A percentile compares a stretch with the other conserved stretches of the same genome.
These are phyloP conservation scores for Cisticola juncidis DNA, from an alignment of 2,113 vertebrate genomes.

Conservation along the genomic window DNA sequence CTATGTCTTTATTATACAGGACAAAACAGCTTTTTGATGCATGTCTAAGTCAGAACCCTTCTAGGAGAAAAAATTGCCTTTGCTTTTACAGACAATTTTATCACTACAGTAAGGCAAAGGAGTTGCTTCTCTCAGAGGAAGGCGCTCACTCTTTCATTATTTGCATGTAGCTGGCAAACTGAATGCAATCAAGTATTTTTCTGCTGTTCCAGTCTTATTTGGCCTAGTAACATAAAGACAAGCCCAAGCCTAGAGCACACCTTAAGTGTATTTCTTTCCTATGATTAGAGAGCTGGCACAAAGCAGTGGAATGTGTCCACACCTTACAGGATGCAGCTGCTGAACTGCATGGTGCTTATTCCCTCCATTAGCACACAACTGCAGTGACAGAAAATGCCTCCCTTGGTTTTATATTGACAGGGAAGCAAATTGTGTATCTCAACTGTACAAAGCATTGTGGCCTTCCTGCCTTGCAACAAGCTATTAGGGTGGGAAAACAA, in stretches of 20 bases:
- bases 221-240: not conserved
- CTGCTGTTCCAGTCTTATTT: not conserved
- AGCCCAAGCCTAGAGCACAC: not conserved
- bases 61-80: not conserved
- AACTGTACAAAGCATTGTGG: not conserved
- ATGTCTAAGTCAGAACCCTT: not conserved
- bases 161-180: not conserved
- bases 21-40: not conserved
- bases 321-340: slow-evolving; percentile 29
- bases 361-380: not conserved
- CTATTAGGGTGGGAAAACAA: not conserved
- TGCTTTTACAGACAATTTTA: not conserved
- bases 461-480: not conserved
- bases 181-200: not conserved
- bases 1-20: not conserved
- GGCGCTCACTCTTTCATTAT: not conserved
- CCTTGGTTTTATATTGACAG: not conserved
- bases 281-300: not conserved
- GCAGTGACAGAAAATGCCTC: not conserved
- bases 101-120: not conserved
- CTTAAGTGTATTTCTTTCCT: not conserved
- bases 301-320: not conserved
- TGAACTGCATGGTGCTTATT: not conserved
- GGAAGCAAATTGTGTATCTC: not conserved
- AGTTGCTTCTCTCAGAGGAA: not conserved